Conservation (phyloP, 2,888 invertebrate species). For the Drosophila birchii region DNA sequence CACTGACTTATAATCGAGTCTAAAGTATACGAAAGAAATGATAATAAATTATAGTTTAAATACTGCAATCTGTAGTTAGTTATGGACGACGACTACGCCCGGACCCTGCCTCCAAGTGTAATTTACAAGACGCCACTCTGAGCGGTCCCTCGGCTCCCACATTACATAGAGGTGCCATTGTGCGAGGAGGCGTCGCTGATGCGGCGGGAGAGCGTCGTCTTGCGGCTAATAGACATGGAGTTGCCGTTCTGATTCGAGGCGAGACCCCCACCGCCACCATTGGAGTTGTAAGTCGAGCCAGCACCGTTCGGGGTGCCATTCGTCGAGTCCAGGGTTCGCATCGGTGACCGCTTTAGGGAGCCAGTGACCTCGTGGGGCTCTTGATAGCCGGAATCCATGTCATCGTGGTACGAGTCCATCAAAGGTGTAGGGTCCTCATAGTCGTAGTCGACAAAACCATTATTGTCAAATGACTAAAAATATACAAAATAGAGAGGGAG, state of each 20-base stretch:
- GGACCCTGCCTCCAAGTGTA: slow-evolving; percentile 20
- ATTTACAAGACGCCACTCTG: slow-evolving; percentile 37
- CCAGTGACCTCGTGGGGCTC: slow-evolving; percentile 85
- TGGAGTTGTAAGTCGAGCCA: slow-evolving; percentile 90
- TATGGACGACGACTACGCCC: slow-evolving; percentile 17
- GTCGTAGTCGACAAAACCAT: slow-evolving; percentile 92
- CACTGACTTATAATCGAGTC: slow-evolving; percentile 17
- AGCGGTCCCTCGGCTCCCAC: slow-evolving; percentile 1
- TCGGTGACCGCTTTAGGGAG: slow-evolving; percentile 82
- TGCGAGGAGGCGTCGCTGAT: slow-evolving; percentile 84
- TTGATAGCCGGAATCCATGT: slow-evolving; percentile 86
- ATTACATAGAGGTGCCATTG: slow-evolving; percentile 83
- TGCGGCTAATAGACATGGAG: slow-evolving; percentile 85
- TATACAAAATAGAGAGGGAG: not conserved
- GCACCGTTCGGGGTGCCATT: slow-evolving; percentile 74
- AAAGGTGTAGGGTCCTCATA: slow-evolving; percentile 92
- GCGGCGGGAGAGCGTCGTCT: slow-evolving; percentile 82
- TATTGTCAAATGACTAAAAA: slow-evolving; percentile 88
- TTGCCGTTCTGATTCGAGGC: slow-evolving; percentile 76
- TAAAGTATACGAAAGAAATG: slow-evolving; percentile 12
- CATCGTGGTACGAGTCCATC: slow-evolving; percentile 90
- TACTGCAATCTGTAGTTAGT: slow-evolving; percentile 17
- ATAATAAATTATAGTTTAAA: not conserved
- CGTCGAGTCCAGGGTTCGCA: slow-evolving; percentile 90
- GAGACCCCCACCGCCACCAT: slow-evolving; percentile 42